Conservation (phyloP, 1,140 invertebrate genomes). For the Drosophila auraria region DNA sequence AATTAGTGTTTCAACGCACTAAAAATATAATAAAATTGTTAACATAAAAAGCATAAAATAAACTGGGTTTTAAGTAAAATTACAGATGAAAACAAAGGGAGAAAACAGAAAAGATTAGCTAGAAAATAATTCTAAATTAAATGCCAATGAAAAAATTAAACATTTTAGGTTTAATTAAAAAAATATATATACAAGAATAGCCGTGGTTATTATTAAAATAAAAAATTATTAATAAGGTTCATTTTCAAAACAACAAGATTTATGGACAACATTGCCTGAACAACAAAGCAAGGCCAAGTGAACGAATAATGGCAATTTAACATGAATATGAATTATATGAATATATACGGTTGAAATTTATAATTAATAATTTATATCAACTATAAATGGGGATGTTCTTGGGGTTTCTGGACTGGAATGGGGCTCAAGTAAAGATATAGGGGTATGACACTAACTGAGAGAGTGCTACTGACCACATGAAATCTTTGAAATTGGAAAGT, state of each 20-base stretch:
- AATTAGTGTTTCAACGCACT: background rate
- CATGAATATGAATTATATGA: background rate
- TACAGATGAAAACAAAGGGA: background rate
- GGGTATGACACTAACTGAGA: constrained; percentile 18
- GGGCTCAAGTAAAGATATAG: background rate
- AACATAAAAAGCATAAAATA: background rate
- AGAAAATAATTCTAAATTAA: background rate
- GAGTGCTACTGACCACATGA: constrained; percentile 2
- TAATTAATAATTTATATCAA: background rate
- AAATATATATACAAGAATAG: background rate
- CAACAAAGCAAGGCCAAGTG: constrained; percentile 25
- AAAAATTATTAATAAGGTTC: background rate
- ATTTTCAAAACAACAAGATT: background rate
- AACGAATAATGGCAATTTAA: constrained; percentile 1
- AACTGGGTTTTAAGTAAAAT: background rate
- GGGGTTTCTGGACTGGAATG: background rate
- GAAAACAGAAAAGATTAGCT: accelerated
- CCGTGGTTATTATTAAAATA: too few species aligned
- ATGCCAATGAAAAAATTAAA: background rate
- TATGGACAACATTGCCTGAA: constrained; percentile 17
- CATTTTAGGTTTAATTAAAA: background rate
- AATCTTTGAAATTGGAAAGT: background rate
- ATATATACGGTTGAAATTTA: background rate
- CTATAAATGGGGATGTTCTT: constrained; percentile 13
- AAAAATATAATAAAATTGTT: background rate